Evolutionary conservation across 1,140 invertebrate genomes (phyloP).

Genomic region (Euschistus heros): DNA sequence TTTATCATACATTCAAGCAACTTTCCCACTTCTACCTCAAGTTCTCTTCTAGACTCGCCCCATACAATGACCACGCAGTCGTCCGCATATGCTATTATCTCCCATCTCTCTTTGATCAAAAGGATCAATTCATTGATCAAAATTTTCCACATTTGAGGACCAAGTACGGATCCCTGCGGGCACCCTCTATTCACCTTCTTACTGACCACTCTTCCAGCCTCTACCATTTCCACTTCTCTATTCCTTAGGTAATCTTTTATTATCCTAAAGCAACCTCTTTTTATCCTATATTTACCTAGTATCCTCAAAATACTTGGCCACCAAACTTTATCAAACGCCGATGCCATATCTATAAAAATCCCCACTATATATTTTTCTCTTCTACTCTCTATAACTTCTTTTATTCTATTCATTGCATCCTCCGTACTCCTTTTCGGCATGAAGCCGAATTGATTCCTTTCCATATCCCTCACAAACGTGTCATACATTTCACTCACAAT

Average conservation of each 20-base stretch:
- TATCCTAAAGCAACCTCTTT: background rate
- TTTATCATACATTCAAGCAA: background rate
- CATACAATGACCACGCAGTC: background rate
- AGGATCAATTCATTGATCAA: background rate
- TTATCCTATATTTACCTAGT: background rate
- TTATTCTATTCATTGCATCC: background rate
- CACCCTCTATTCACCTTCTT: background rate
- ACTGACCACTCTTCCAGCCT: background rate
- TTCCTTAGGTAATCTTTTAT: background rate
- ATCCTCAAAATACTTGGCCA: background rate
- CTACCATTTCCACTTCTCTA: background rate
- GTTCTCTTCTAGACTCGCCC: background rate
- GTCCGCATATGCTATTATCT: background rate
- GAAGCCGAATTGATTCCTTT: background rate
- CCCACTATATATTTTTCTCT: background rate
- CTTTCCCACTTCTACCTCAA: background rate
- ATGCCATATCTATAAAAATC: background rate
- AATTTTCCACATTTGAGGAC: background rate
- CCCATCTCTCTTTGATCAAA: background rate
- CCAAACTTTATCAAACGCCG: background rate
- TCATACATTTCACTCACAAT: background rate
- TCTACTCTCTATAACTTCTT: background rate
- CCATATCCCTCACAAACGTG: background rate
- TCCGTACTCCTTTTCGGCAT: background rate
- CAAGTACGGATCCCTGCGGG: background rate